These are phyloP conservation scores for Syrmaticus mikado DNA, from an alignment of 2,113 vertebrate genomes.

Conservation along the genomic window DNA sequence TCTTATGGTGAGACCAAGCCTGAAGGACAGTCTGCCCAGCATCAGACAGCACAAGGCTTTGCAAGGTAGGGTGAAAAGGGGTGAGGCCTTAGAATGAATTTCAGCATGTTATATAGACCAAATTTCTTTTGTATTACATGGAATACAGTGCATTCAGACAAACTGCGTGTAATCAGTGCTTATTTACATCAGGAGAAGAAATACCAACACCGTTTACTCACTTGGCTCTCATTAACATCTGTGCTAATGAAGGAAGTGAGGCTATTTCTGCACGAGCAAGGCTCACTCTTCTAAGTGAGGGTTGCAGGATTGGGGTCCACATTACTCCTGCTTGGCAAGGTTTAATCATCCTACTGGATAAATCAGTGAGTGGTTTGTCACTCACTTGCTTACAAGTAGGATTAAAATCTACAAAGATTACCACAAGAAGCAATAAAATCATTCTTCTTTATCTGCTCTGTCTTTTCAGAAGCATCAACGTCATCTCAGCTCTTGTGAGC, in stretches of 20 bases:
- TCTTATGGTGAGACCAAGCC: not conserved
- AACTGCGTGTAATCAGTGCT: not conserved
- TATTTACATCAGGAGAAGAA: not conserved
- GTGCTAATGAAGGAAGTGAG: not conserved
- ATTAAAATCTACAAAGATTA: not conserved
- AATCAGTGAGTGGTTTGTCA: conserved; percentile 17
- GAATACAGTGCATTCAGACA: not conserved
- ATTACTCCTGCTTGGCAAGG: not conserved
- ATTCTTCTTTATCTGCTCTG: not conserved
- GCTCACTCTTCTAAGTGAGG: not conserved
- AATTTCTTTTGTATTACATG: not conserved
- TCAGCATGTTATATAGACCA: not conserved
- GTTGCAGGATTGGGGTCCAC: not conserved
- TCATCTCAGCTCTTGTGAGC: not conserved
- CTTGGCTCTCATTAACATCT: not conserved
- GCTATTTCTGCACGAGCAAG: not conserved
- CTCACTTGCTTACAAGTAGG: conserved; percentile 14
- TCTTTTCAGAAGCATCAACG: not conserved
- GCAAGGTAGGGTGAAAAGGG: not conserved
- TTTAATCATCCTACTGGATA: not conserved
- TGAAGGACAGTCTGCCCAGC: not conserved
- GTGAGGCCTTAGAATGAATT: not conserved
- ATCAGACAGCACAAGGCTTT: not conserved
- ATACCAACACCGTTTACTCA: not conserved
- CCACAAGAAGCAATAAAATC: not conserved